Evolutionary conservation across 1,140 invertebrate species (phyloP).

Genomic region (Agraylea sexmaculata): DNA sequence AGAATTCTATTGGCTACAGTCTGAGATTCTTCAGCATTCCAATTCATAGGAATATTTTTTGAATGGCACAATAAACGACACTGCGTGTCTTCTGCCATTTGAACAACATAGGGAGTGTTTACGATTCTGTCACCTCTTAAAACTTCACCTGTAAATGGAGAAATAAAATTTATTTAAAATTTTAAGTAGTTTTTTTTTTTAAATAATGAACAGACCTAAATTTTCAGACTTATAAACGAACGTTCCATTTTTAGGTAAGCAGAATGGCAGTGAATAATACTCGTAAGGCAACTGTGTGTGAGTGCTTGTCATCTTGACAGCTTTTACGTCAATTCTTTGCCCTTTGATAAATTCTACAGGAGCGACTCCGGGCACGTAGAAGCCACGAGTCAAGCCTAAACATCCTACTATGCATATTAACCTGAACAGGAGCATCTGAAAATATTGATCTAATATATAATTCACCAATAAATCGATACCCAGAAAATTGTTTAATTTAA

Average conservation of each 20-base stretch:
- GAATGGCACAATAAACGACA: slow-evolving; percentile 74
- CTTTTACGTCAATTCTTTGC: slow-evolving; percentile 86
- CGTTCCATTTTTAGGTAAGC: slow-evolving; percentile 74
- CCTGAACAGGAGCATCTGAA: too few species aligned
- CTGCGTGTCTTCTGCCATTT: slow-evolving; percentile 68
- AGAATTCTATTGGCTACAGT: slow-evolving; percentile 75
- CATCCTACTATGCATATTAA: too few species aligned
- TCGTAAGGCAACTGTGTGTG: slow-evolving; percentile 94
- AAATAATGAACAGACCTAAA: too few species aligned
- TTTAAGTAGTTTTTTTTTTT: too few species aligned
- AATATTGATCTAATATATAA: too few species aligned
- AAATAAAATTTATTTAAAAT: too few species aligned
- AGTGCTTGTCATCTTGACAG: slow-evolving; percentile 95
- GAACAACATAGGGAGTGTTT: slow-evolving; percentile 90
- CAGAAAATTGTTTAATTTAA: too few species aligned
- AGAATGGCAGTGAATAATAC: slow-evolving; percentile 91
- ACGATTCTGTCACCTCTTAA: slow-evolving; percentile 87
- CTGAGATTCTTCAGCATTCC: slow-evolving; percentile 64
- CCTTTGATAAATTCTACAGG: slow-evolving; percentile 85
- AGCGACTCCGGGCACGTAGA: slow-evolving; percentile 93
- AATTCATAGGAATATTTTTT: slow-evolving; percentile 58
- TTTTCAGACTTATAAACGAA: slow-evolving; percentile 92
- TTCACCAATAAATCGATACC: too few species aligned
- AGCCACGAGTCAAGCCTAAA: too few species aligned
- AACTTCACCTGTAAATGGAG: too few species aligned